Conservation (phyloP, 2,797 vertebrate genomes). For the Taenioides sp. region DNA sequence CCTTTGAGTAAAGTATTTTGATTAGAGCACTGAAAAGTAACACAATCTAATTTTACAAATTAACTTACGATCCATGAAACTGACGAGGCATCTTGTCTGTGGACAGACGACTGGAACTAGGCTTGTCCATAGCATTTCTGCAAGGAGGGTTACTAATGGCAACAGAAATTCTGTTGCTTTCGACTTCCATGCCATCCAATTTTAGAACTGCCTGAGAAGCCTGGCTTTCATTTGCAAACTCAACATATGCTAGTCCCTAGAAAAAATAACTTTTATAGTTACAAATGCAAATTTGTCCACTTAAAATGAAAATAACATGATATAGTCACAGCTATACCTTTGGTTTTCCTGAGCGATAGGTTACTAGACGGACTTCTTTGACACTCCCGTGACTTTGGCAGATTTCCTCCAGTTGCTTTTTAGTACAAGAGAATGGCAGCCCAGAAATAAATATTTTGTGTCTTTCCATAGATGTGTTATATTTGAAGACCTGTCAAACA, state of each 20-base stretch:
- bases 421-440: slow-evolving; percentile 89
- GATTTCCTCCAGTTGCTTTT: slow-evolving; percentile 86
- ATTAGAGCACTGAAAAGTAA: not conserved
- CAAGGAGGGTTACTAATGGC: slow-evolving; percentile 95
- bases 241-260: slow-evolving; percentile 95
- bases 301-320: not conserved
- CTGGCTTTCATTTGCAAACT: slow-evolving; percentile 87
- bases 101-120: slow-evolving; percentile 54
- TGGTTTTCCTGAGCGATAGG: slow-evolving; percentile 93
- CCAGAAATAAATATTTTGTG: slow-evolving; percentile 96
- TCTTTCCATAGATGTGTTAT: slow-evolving; percentile 90
- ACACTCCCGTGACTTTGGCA: slow-evolving; percentile 86
- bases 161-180: slow-evolving; percentile 86
- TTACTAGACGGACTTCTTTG: slow-evolving; percentile 90
- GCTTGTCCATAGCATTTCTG: slow-evolving; percentile 74
- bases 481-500: slow-evolving; percentile 88
- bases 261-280: slow-evolving; percentile 8
- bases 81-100: slow-evolving; percentile 73
- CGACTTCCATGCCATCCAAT: slow-evolving; percentile 86
- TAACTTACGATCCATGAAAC: slow-evolving; percentile 87
- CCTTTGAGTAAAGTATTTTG: slow-evolving; percentile 61
- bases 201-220: slow-evolving; percentile 93
- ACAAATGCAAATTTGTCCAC: not conserved
- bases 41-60: not conserved
- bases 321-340: slow-evolving; percentile 78